Evolutionary conservation across 1,140 invertebrate genomes (phyloP).

Genomic region (Rhynchophorus ferrugineus): DNA sequence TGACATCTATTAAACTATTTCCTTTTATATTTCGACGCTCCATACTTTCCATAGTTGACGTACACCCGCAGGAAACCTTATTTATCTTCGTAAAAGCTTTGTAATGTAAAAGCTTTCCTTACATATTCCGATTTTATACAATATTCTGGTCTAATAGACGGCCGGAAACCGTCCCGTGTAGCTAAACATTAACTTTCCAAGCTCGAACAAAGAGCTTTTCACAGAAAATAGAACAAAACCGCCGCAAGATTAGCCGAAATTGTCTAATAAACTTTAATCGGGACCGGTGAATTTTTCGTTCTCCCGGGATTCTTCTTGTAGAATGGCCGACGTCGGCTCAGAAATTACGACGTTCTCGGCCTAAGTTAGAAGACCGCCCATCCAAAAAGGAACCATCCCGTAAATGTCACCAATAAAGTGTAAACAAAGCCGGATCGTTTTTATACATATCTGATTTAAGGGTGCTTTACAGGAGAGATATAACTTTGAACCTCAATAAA

Average conservation of each 20-base stretch:
- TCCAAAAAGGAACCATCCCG: no score
- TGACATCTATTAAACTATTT: no score
- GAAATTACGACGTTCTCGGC: no score
- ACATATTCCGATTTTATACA: background rate
- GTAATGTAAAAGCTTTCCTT: slow-evolving; percentile 8
- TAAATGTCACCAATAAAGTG: no score
- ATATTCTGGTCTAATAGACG: slow-evolving; percentile 1
- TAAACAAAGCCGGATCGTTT: no score
- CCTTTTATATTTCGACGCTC: no score
- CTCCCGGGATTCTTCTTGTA: background rate
- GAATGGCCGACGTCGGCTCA: background rate
- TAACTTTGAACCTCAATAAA: no score
- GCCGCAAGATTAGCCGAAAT: background rate
- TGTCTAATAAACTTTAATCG: background rate
- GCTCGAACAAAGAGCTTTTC: slow-evolving; percentile 2
- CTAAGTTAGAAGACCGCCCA: no score
- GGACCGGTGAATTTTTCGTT: background rate
- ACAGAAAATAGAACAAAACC: background rate
- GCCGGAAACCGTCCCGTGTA: background rate
- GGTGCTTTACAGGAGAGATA: no score
- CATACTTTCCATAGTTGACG: no score
- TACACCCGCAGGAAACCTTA: slow-evolving; percentile 5
- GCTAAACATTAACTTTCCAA: background rate
- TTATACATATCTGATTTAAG: no score
- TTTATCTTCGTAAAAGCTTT: slow-evolving; percentile 8